Base-by-base conservation (phyloP, 2,113 vertebrate genomes). In the Ictalurus punctatus region DNA sequence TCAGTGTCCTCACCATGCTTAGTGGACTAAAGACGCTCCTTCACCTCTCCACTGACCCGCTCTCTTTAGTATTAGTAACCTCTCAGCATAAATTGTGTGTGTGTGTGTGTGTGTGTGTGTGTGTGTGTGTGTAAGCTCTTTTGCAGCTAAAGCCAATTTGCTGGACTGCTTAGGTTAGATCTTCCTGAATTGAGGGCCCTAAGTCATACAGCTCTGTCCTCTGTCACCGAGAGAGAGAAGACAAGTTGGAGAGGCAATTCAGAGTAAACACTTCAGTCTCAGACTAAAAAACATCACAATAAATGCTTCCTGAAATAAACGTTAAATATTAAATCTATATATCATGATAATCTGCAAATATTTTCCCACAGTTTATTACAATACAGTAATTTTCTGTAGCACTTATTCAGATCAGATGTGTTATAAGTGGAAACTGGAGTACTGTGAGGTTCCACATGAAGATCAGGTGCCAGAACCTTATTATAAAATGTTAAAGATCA, bases 141-240 rank as follows among this genome's bases (percentile, higher is more conserved):
- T 96, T 96, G 92, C 56, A 94, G 88, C 89, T 94, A 95, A 96
- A 96, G 95, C 95, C 95, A 95, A 96, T 96, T 96, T 96, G 91
- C 87, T 79, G 86, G 90, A 91, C 93, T 94, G 95, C 95, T 96
- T 95, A 95, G 91, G 90, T 83, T 93, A 94, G 95, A 94, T 93
- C 94, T 95, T 94, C 94, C 94, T 95, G 94, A 91, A 89, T 91
- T 93, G 44, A 89, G 91, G 84, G 79, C 85, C 48, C 90, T 93
- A 94, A 94, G 94, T 87, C 78, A 74, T 83, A 88, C 34, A 52
- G 86, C 91, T 89, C 86, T 83, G 89, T 44, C 84, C 88, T 82
- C 56, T 73, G 69, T 85, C 87, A 54, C 88, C 8, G 69, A 27
- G 73, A 27, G 8, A 69, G n/a, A 23, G 44, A 85, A n/a, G 25